Base-by-base conservation (phyloP, 2,888 invertebrate species). In the Phengaris arion region DNA sequence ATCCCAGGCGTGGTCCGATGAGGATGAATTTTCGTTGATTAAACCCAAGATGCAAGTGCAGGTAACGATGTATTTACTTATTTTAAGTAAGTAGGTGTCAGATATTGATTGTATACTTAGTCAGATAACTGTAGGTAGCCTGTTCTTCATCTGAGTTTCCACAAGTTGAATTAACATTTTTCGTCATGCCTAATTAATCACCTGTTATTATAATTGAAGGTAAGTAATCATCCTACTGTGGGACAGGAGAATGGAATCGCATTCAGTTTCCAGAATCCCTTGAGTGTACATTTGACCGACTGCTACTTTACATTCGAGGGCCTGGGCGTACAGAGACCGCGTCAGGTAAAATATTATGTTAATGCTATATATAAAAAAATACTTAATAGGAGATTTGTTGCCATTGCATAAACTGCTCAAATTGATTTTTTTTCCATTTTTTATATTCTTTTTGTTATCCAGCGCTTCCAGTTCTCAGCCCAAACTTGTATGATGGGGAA, bases 261-360 rank as follows among this genome's bases (percentile, higher is more conserved):
- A 68, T 95, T 95, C 83, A 94, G 95, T 85, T 95, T 96, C 90
- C 94, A 94, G 83, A 97, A 96, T 85, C 96, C 96, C 15, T 85
- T 97, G 82, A 93, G 94, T 77, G 89, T 94, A 1, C 89, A 94
- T 15, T 88, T 97, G 78, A 96, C 96, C 1, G 94, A 95, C 78
- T 96, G 96, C 87, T 94, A 93, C 83, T 95, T 96, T 85, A 95
- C 95, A 2, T 94, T 96, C 76, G 96, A 96, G 89, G 96, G 96
- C 48, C 94, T 95, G 9, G 96, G 96, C 69, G 86, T 96, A 8
- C 94, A 94, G 80, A 91, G 95, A 82, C 95, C 95, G 59, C 93
- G 95, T 85, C 94, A 94, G 86, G 93, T 95, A 84, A 74, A 69
- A 15, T 35, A 22, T 59, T 10, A 13, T 35, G 35, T 35, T 4